Base-by-base conservation (phyloP, 64 coral and sea anemone species). In the Anthopleura sola region DNA sequence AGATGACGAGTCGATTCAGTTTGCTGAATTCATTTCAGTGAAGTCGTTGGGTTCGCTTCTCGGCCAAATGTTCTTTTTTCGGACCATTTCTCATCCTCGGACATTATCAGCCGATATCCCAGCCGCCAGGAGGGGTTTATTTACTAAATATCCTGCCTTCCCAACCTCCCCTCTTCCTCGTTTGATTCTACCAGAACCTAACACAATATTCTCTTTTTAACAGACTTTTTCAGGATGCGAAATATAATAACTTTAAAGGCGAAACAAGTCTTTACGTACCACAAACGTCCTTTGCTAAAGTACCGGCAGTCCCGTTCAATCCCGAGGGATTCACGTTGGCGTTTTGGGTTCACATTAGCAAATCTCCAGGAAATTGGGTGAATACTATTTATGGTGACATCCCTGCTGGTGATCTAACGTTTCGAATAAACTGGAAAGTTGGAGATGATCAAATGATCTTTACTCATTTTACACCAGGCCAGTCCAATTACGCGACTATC, bases 311-410 rank as follows among this genome's bases (percentile, higher is more conserved):
- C 76, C 76, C 37, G 37, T 79, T 79, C 36, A 79, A 79, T 48
- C 44, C 76, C 38, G 76, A 79, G 39, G 76, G 76, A 38, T 79
- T 79, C 44, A 79, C 76, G 31, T 24, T 79, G 47, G 44, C 37
- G 18, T 79, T 79, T 79, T 44, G 44, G 44, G 76, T 79, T n/a
- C 2, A 48, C 7, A 71, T 34, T 53, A 1, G 16, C 11, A 7
- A 1, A 53, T 71, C 66, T 32, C 12, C 66, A n/a, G 0, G 5
- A 31, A 0, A 17, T 15, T 17, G 29, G 29, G 10, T 3, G 1
- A 71, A 34, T 2, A 71, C 66, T 10, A 12, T 71, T 71, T 71
- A 15, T 17, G 28, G 66, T 1, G 66, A 71, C 15, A 6, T 71
- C 28, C 28, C 31, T 0, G 11, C n/a, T 33, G 29, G 13, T 15